Evolutionary conservation across 2,888 invertebrate genomes (phyloP).

Genomic region (Cataglyphis livida): DNA sequence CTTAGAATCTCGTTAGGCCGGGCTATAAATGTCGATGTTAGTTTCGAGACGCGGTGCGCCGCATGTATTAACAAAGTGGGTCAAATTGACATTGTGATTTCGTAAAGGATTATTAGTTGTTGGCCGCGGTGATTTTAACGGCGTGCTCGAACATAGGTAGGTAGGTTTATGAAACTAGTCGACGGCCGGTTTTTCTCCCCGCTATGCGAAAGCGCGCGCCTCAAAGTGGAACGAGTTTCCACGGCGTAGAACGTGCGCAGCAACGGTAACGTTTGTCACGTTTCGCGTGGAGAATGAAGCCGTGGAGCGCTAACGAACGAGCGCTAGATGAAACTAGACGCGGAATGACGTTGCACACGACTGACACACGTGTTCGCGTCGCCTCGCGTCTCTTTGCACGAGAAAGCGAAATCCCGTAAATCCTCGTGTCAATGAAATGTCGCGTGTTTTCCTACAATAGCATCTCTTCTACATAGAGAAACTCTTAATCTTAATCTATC

Average conservation of each 20-base stretch:
- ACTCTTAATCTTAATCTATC: not conserved
- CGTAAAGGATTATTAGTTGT: slow-evolving; percentile 64
- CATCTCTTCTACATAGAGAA: not conserved
- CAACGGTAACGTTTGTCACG: slow-evolving; percentile 75
- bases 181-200: slow-evolving; percentile 56
- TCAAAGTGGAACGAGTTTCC: slow-evolving; percentile 72
- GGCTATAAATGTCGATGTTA: slow-evolving; percentile 61
- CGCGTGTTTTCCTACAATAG: not conserved
- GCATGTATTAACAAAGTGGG: slow-evolving; percentile 57
- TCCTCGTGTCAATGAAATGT: not conserved
- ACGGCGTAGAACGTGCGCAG: slow-evolving; percentile 54
- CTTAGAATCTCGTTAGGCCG: slow-evolving; percentile 58
- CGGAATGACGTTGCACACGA: slow-evolving; percentile 59
- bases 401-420: slow-evolving; percentile 73
- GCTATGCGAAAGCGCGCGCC: slow-evolving; percentile 50
- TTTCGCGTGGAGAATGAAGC: slow-evolving; percentile 65
- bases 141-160: slow-evolving; percentile 26
- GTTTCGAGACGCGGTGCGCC: slow-evolving; percentile 40
- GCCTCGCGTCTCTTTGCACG: slow-evolving; percentile 57
- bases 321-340: slow-evolving; percentile 44
- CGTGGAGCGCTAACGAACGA: slow-evolving; percentile 62
- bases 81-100: slow-evolving; percentile 67
- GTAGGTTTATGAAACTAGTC: slow-evolving; percentile 62
- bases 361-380: slow-evolving; percentile 64
- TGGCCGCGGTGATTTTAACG: slow-evolving; percentile 46